phyloP scores from a whole-genome alignment of 2,888 invertebrate genomes.

The Cenopis cana region DNA sequence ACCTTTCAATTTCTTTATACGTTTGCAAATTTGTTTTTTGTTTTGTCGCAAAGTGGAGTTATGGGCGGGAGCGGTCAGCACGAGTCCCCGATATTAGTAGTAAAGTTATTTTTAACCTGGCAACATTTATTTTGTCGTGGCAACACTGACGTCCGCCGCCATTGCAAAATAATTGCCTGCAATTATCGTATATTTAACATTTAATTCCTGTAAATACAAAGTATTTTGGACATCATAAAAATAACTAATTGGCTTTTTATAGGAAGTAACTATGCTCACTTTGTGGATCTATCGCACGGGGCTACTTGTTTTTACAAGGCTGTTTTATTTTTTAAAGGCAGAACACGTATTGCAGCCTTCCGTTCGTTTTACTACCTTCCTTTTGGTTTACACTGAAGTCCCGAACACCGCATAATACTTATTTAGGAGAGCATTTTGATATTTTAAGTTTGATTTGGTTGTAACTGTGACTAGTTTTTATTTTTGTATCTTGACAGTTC shows the following conservation, averaged over 20 bases:
- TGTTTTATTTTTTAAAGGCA: slow-evolving; percentile 23
- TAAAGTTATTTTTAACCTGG: slow-evolving; percentile 42
- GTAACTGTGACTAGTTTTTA: not conserved
- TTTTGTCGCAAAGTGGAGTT: slow-evolving; percentile 64
- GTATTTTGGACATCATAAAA: slow-evolving; percentile 25
- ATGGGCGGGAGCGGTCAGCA: slow-evolving; percentile 56
- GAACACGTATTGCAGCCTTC: slow-evolving; percentile 34
- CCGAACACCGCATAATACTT: slow-evolving; percentile 1
- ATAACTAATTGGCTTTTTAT: slow-evolving; percentile 31
- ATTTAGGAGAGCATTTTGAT: not conserved
- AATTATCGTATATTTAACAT: slow-evolving; percentile 40
- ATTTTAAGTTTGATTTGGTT: not conserved
- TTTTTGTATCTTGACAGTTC: not conserved
- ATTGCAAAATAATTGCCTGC: slow-evolving; percentile 34
- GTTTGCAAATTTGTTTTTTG: slow-evolving; percentile 75
- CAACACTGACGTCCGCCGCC: slow-evolving; percentile 33
- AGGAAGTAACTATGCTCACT: slow-evolving; percentile 3
- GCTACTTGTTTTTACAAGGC: slow-evolving; percentile 9
- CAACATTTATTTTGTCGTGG: slow-evolving; percentile 40
- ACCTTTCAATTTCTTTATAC: slow-evolving; percentile 81
- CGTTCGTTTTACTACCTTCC: slow-evolving; percentile 33
- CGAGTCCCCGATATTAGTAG: slow-evolving; percentile 45
- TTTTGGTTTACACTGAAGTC: slow-evolving; percentile 23
- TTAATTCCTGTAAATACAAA: slow-evolving; percentile 18
- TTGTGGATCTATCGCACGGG: slow-evolving; percentile 18